Percentiles rank a stretch among this genome's conserved stretches.
These are phyloP conservation scores for Garrulus glandarius DNA, from an alignment of 2,797 vertebrate species.

Conservation along the genomic window DNA sequence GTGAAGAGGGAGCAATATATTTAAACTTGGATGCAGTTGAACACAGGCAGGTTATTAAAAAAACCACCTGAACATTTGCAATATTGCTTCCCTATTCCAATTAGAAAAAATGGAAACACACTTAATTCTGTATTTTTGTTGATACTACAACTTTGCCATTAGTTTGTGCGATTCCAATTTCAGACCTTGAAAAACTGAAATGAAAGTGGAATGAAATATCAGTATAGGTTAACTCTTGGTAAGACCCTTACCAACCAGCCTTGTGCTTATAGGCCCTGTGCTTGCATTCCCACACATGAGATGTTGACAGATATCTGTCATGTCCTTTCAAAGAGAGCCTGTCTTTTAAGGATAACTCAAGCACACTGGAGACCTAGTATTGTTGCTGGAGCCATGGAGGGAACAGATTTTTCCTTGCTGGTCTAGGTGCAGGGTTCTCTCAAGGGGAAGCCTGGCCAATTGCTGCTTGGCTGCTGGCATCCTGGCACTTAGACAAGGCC, in stretches of 20 bases:
- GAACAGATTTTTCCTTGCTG: neutral
- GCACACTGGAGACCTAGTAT: accelerated
- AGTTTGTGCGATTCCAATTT: neutral
- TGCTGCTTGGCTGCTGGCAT: neutral
- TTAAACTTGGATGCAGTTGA: neutral
- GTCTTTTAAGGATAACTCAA: neutral
- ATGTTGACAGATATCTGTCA: neutral
- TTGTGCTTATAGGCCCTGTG: neutral
- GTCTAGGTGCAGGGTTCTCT: neutral
- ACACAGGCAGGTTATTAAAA: neutral
- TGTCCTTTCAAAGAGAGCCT: neutral
- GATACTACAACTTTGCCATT: neutral
- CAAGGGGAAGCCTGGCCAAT: neutral
- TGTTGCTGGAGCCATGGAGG: neutral
- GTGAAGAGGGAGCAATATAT: neutral
- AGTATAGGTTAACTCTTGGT: neutral
- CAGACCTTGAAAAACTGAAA: neutral
- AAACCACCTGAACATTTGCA: accelerated
- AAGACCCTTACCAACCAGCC: neutral
- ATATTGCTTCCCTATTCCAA: neutral
- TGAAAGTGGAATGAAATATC: neutral
- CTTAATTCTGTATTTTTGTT: neutral
- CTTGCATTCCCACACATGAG: neutral
- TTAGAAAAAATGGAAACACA: neutral
- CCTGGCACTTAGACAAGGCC: neutral